These are phyloP conservation scores for Pseudorhombus dupliciocellatus DNA, from an alignment of 2,113 vertebrate genomes.

Conservation along the genomic window DNA sequence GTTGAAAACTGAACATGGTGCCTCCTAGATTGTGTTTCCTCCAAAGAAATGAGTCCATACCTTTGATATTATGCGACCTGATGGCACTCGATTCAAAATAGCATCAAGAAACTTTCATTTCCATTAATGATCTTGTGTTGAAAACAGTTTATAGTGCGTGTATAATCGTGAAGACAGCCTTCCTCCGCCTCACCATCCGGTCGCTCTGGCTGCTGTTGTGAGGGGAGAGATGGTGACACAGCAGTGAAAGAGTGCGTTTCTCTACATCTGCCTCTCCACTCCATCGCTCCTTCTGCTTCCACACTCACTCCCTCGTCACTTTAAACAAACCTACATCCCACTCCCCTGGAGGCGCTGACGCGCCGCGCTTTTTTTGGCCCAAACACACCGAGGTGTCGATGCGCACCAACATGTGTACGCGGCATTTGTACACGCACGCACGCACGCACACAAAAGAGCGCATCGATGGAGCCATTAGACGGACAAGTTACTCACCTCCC, in stretches of 20 bases:
- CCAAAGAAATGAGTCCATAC: neutral
- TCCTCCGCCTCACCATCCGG: neutral
- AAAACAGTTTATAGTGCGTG: neutral
- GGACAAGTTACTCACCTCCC: constrained; percentile 78
- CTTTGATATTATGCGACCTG: constrained; percentile 13
- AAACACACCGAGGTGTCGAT: constrained; percentile 23
- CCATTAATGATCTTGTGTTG: neutral
- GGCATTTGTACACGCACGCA: constrained; percentile 2
- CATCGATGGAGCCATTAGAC: constrained; percentile 52
- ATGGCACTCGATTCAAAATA: neutral
- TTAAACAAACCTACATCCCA: neutral
- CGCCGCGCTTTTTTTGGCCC: constrained; percentile 19
- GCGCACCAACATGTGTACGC: too few species aligned
- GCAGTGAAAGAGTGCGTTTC: constrained; percentile 52
- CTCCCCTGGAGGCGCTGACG: neutral
- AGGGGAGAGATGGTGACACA: constrained; percentile 65
- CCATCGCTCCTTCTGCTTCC: constrained; percentile 31
- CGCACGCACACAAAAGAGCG: constrained; percentile 14
- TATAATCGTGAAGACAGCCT: neutral
- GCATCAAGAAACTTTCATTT: neutral
- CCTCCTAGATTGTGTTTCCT: neutral
- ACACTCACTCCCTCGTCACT: constrained; percentile 12
- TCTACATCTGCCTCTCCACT: constrained; percentile 34
- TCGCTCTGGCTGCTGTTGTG: constrained; percentile 13
- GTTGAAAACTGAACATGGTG: too few species aligned